Evolutionary conservation across 2,888 invertebrate species (phyloP).

Genomic region (Acanthosepion pharaonis): DNA sequence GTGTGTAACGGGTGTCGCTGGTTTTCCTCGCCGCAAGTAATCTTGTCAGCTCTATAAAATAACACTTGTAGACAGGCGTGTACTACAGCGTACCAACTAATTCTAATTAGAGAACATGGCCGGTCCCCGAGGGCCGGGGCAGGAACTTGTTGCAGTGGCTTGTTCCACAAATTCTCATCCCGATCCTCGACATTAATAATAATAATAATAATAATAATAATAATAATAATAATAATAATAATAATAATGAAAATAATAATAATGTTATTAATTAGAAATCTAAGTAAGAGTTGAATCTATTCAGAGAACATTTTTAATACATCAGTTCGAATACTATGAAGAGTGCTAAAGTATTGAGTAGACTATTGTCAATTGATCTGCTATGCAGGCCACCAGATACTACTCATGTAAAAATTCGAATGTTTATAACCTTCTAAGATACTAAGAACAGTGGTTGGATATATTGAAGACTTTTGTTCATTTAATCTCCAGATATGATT

Average conservation of each 20-base stretch:
- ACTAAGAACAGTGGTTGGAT: too few species aligned
- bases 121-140: neutral
- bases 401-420: too few species aligned
- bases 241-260: neutral
- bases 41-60: neutral
- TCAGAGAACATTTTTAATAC: too few species aligned
- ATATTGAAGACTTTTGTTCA: too few species aligned
- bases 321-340: too few species aligned
- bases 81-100: neutral
- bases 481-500: too few species aligned
- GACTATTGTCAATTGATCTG: too few species aligned
- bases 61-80: constrained; percentile 1
- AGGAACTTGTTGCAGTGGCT: neutral
- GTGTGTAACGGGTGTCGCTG: neutral
- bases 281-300: too few species aligned
- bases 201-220: neutral
- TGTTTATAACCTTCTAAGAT: too few species aligned
- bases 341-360: too few species aligned
- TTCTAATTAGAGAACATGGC: constrained; percentile 33
- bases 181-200: neutral
- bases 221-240: neutral
- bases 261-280: too few species aligned
- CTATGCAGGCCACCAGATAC: too few species aligned
- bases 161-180: neutral
- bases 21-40: neutral